These are phyloP conservation scores for Tetraodon nigroviridis DNA, from an alignment of 2,113 vertebrate species.

Conservation along the genomic window DNA sequence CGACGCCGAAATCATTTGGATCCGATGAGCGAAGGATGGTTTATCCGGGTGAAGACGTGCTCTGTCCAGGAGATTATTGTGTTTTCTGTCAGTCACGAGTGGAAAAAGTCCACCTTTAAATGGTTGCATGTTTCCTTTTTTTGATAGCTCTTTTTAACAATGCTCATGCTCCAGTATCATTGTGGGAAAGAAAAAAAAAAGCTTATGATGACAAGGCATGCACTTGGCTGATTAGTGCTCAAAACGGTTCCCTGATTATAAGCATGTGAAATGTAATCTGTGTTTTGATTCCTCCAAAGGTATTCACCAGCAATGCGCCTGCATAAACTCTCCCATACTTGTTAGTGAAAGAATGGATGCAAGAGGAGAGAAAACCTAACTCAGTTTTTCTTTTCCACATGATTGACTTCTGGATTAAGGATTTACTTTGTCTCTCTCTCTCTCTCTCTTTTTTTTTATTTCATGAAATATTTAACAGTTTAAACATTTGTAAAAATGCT, in stretches of 20 bases:
- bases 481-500: conserved; percentile 68
- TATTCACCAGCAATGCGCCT: conserved; percentile 76
- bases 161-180: conserved; percentile 36
- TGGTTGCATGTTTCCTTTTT: conserved; percentile 38
- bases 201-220: conserved; percentile 57
- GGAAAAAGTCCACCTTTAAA: conserved; percentile 44
- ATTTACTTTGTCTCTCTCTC: conserved; percentile 3
- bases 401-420: conserved; percentile 44
- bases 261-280: conserved; percentile 70
- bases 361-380: conserved; percentile 62
- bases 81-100: conserved; percentile 45
- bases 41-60: conserved; percentile 13
- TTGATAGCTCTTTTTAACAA: background rate
- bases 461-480: conserved; percentile 58
- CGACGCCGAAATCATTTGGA: conserved; percentile 37
- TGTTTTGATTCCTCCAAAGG: conserved; percentile 69
- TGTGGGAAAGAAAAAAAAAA: conserved; percentile 41
- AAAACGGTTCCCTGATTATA: conserved; percentile 60
- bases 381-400: conserved; percentile 46
- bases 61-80: conserved; percentile 35
- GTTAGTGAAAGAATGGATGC: conserved; percentile 64
- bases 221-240: conserved; percentile 64
- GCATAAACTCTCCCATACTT: conserved; percentile 68
- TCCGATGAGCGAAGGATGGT: conserved; percentile 24
- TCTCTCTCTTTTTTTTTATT: conserved; percentile 25